phyloP scores from a whole-genome alignment of 2,113 vertebrate genomes.

The Nothobranchius furzeri region DNA sequence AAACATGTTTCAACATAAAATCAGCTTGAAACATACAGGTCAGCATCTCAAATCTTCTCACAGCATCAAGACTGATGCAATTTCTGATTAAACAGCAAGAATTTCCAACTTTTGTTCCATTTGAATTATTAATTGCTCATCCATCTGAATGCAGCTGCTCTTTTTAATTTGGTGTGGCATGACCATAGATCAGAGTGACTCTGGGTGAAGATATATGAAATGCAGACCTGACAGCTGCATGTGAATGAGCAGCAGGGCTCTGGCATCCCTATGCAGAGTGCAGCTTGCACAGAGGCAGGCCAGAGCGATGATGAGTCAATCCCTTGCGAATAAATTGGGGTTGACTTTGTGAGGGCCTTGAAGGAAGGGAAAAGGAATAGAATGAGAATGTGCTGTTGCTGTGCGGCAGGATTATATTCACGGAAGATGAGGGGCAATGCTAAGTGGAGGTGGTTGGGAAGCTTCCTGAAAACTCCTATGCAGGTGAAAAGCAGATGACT shows the following conservation, averaged over 20 bases:
- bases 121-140: conserved; percentile 42
- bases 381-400: conserved; percentile 63
- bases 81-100: conserved; percentile 7
- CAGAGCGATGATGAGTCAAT: conserved; percentile 65
- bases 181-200: conserved; percentile 39
- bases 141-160: conserved; percentile 49
- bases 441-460: conserved; percentile 44
- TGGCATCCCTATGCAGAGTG: conserved; percentile 54
- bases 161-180: conserved; percentile 49
- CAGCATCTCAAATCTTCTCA: not conserved
- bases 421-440: conserved; percentile 40
- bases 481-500: conserved; percentile 48
- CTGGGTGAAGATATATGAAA: conserved; percentile 54
- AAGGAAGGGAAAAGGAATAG: conserved; percentile 64
- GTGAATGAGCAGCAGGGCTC: conserved; percentile 55
- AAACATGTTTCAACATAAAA: too few relatives aligned
- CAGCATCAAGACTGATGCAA: too few relatives aligned
- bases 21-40: too few relatives aligned
- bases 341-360: conserved; percentile 74
- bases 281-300: conserved; percentile 44
- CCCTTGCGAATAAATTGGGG: conserved; percentile 68
- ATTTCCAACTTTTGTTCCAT: conserved; percentile 22
- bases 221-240: conserved; percentile 43
- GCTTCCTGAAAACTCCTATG: conserved; percentile 38
- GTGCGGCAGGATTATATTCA: conserved; percentile 59